Base-by-base conservation (phyloP, 2,797 vertebrate species). In the Lacerta agilis region DNA sequence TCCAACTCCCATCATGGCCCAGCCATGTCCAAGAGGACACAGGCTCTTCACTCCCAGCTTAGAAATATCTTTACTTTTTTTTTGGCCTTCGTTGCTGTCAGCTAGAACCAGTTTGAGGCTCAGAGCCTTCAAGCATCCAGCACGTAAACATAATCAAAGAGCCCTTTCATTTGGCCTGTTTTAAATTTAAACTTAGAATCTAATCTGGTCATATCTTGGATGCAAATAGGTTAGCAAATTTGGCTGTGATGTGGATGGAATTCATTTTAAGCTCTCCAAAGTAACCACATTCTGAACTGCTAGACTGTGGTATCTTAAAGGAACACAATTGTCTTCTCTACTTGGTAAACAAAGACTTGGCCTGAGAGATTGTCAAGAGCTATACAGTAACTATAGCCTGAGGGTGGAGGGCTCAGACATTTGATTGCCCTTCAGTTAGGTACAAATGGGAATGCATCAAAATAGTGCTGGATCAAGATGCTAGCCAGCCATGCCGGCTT, bases 251-350 rank as follows among this genome's bases (percentile, higher is more conserved):
- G 72, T 85, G 66, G 75, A 69, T 72, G 43, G 66, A 25, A 23
- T 82, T 82, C 18, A 20, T 81, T 86, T 38, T 61, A 67, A 23
- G 33, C 49, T 78, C 75, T 15, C 29, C 25, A n/a, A 64, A 0
- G 3, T 75, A 84, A 90, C 90, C 2, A 33, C 45, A 49, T 55
- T 55, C 79, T 55, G 88, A 82, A 66, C 76, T 80, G 55, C 76
- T 88, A 79, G 79, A 64, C 80, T 76, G 61, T 86, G 89, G 88
- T 72, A 76, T 87, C 85, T 88, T n/a, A 71, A 11, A n/a, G 5
- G 36, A 38, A 64, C 27, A 36, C 1, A 0, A 0, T 61, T 23
- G 38, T 90, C 90, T 5, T 87, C 58, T 77, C 13, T 84, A 88
- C 5, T 79, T 58, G 18, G 77, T n/a, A 78, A 91, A 85, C 66